These are phyloP conservation scores for Tretioscincus oriximinensis DNA, from an alignment of 2,113 vertebrate species.

Conservation along the genomic window DNA sequence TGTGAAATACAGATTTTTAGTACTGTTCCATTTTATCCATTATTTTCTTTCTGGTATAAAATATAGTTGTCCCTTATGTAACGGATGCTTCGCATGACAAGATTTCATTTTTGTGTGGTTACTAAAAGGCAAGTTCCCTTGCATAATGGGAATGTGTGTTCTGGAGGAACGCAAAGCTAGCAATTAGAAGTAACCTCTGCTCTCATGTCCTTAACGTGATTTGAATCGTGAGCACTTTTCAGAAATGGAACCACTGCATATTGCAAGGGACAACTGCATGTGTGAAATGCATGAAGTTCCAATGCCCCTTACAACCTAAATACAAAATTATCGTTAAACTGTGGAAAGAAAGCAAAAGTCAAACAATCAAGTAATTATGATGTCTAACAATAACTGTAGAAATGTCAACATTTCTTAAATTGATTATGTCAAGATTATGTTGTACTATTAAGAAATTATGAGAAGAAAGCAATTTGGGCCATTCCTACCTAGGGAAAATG, in stretches of 20 bases:
- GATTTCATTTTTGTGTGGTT: too few relatives aligned
- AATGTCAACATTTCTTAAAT: background rate
- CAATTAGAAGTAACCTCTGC: too few relatives aligned
- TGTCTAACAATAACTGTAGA: background rate
- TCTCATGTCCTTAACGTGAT: too few relatives aligned
- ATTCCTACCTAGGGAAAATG: background rate
- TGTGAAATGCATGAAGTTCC: background rate
- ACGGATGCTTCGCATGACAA: too few relatives aligned
- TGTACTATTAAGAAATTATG: background rate
- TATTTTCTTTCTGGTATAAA: constrained; percentile 18
- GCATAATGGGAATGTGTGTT: too few relatives aligned
- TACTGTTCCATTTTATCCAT: background rate
- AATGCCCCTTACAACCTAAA: background rate
- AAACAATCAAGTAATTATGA: background rate
- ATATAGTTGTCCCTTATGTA: background rate
- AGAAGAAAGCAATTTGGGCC: background rate
- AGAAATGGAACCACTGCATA: too few relatives aligned
- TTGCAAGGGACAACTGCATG: too few relatives aligned
- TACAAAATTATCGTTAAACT: background rate
- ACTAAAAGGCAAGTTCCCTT: too few relatives aligned
- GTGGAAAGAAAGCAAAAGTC: too few relatives aligned
- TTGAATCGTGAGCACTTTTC: too few relatives aligned
- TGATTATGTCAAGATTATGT: background rate
- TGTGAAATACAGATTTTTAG: background rate
- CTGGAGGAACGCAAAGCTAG: too few relatives aligned